phyloP scores from a whole-genome alignment of 2,113 vertebrate species.

The Oceanites oceanicus region DNA sequence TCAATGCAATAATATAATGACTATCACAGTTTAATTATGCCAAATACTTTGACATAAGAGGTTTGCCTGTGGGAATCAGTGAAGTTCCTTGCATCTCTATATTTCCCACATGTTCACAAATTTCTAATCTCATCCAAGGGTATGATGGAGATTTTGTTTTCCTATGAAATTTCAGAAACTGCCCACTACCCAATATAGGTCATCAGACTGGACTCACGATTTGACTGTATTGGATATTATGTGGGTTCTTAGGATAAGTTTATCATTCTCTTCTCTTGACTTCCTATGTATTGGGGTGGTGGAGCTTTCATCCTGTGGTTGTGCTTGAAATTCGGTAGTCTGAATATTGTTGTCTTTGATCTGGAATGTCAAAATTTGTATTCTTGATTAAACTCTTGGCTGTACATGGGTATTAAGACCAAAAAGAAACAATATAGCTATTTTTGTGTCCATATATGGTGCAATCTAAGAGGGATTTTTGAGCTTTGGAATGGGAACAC shows the following conservation, averaged over 20 bases:
- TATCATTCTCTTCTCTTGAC: neutral
- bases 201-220: neutral
- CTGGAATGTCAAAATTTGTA: neutral
- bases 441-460: neutral
- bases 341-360: neutral
- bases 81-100: neutral
- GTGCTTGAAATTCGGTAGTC: neutral
- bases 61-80: neutral
- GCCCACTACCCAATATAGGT: neutral
- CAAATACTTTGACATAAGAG: neutral
- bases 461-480: neutral
- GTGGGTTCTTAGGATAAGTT: neutral
- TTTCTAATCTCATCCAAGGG: neutral
- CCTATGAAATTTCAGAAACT: neutral
- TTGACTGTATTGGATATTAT: neutral
- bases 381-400: neutral
- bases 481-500: neutral
- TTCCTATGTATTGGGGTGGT: fast-evolving
- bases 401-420: neutral
- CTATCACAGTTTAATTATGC: neutral
- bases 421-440: neutral
- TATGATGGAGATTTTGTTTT: neutral
- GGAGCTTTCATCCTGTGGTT: neutral
- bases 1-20: neutral
- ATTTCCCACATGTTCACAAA: neutral